phyloP scores from a whole-genome alignment of 1,140 invertebrate species.

The Hyposmocoma kahamanoa region DNA sequence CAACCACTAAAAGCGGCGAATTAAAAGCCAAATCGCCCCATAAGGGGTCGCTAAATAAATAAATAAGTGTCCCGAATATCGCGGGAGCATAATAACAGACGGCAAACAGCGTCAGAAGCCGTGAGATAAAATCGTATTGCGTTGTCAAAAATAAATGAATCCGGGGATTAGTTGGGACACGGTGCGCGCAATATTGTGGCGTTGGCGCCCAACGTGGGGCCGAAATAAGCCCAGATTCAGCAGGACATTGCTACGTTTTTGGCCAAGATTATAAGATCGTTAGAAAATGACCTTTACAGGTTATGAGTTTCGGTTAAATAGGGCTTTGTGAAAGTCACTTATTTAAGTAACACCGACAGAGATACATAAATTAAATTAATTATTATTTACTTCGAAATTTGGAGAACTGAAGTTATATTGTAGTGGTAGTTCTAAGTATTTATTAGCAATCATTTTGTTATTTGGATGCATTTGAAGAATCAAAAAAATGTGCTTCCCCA shows the following conservation, averaged over 20 bases:
- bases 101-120: slow-evolving; percentile 72
- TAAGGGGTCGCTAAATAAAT: slow-evolving; percentile 62
- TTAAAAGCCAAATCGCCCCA: slow-evolving; percentile 66
- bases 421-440: no score
- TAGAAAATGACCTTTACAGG: background rate
- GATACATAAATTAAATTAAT: no score
- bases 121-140: slow-evolving; percentile 73
- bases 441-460: no score
- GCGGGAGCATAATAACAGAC: slow-evolving; percentile 66
- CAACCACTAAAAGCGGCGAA: slow-evolving; percentile 53
- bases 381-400: no score
- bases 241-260: slow-evolving; percentile 19
- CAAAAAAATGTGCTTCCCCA: no score
- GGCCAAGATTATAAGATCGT: slow-evolving; percentile 12
- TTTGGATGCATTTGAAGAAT: no score
- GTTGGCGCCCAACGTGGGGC: slow-evolving; percentile 51
- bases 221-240: slow-evolving; percentile 44
- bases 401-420: no score
- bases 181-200: slow-evolving; percentile 63
- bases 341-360: background rate
- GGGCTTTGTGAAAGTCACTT: background rate
- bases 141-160: slow-evolving; percentile 74
- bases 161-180: slow-evolving; percentile 66
- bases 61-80: slow-evolving; percentile 66
- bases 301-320: background rate